Base-by-base conservation (phyloP, 2,797 vertebrate genomes). In the Garrulus glandarius region DNA sequence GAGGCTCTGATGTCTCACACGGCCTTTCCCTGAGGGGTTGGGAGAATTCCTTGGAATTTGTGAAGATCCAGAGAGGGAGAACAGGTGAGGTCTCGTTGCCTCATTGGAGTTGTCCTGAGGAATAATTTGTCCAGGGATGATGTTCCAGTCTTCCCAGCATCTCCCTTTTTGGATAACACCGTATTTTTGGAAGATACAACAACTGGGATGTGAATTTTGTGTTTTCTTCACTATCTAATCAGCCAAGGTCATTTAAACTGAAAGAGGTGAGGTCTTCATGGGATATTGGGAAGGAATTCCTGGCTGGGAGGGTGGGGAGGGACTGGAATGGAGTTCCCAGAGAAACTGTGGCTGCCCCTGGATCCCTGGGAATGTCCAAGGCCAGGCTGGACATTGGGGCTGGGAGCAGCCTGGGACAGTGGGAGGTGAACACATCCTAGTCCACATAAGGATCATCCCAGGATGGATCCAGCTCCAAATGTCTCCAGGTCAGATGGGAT, bases 321-420 rank as follows among this genome's bases (percentile, higher is more conserved):
- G 36, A 0, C 15, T 34, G 44, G 30, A 1, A 6, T 34, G 37
- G 37, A 36, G 16, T 60, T 64, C 57, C 84, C 50, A 56, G 36
- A 70, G 65, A 0, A 41, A 32, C 34, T 41, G 37, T n/a, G 50
- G 50, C 59, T 56, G 53, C 19, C 29, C 23, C 53, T 68, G 29
- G n/a, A 63, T 43, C 30, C 26, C 61, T 53, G 85, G 6, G 0
- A 46, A 10, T 41, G 15, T 1, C 53, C 46, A 30, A 60, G 24
- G 53, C 57, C 22, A 7, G 18, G 1, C 0, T 41, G 49, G 21
- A 26, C 1, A 4, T 8, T 41, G 41, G 18, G 18, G 1, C 15
- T 60, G 23, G 15, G 47, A 75, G 10, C 13, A 32, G 0, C 5
- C 23, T 59, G 76, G 8, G 1, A 5, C 0, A 5, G 16, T 30